A percentile compares a stretch with the other conserved stretches of the same genome.
These are phyloP conservation scores for Gymnopithys bicolor DNA, from an alignment of 2,797 vertebrate genomes.

Conservation along the genomic window DNA sequence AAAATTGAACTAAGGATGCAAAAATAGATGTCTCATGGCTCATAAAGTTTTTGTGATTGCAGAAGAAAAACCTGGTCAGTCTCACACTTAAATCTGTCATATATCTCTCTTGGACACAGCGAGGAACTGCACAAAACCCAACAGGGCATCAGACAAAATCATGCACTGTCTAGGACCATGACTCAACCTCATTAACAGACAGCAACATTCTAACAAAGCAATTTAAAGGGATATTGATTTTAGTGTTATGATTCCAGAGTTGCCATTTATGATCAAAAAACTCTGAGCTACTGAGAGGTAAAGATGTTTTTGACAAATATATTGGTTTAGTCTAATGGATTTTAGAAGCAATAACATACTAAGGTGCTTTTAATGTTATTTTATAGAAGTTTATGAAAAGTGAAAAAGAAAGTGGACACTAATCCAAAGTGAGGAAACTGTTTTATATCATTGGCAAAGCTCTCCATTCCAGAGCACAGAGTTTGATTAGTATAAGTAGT, in stretches of 20 bases:
- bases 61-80: neutral
- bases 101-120: neutral
- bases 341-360: neutral
- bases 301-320: neutral
- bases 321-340: neutral
- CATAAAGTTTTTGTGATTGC: neutral
- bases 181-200: neutral
- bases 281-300: neutral
- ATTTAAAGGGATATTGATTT: neutral
- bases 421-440: neutral
- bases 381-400: neutral
- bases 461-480: neutral
- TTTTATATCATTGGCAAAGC: neutral
- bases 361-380: neutral
- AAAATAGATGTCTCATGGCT: neutral
- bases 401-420: neutral
- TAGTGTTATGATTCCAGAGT: neutral
- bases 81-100: neutral
- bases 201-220: neutral
- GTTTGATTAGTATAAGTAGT: neutral
- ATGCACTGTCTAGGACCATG: neutral
- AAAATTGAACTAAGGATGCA: neutral
- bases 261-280: neutral
- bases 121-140: neutral
- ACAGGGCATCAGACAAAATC: neutral